Conservation (phyloP, 2,888 invertebrate genomes). For the Macrosiphum euphorbiae region DNA sequence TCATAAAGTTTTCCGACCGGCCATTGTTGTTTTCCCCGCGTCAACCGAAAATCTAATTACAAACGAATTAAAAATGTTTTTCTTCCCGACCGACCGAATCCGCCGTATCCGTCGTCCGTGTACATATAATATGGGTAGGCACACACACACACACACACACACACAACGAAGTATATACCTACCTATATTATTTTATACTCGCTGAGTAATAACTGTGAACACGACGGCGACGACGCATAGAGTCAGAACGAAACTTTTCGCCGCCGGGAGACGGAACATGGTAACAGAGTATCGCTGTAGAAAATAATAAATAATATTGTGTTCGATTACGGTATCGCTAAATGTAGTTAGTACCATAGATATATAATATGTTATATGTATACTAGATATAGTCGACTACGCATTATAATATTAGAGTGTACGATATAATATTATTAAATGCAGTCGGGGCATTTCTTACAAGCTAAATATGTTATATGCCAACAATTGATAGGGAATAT, state of each 20-base stretch:
- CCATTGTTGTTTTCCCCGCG: not conserved
- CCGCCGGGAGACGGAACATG: not conserved
- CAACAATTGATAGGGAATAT: no score
- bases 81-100: not conserved
- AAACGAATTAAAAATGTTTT: conserved; percentile 25
- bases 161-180: not conserved
- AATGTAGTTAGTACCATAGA: no score
- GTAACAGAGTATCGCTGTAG: not conserved
- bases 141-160: not conserved
- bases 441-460: no score
- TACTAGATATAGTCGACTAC: no score
- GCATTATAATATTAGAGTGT: no score
- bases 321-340: no score
- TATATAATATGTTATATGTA: no score
- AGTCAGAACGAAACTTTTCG: not conserved
- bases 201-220: not conserved
- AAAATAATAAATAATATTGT: no score
- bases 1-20: not conserved
- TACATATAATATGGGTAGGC: not conserved
- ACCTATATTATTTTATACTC: not conserved
- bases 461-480: no score
- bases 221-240: not conserved
- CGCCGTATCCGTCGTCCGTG: not conserved
- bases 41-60: conserved; percentile 33
- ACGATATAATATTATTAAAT: no score